Evolutionary conservation across 2,113 vertebrate species (phyloP).

Genomic region (Calypte anna): DNA sequence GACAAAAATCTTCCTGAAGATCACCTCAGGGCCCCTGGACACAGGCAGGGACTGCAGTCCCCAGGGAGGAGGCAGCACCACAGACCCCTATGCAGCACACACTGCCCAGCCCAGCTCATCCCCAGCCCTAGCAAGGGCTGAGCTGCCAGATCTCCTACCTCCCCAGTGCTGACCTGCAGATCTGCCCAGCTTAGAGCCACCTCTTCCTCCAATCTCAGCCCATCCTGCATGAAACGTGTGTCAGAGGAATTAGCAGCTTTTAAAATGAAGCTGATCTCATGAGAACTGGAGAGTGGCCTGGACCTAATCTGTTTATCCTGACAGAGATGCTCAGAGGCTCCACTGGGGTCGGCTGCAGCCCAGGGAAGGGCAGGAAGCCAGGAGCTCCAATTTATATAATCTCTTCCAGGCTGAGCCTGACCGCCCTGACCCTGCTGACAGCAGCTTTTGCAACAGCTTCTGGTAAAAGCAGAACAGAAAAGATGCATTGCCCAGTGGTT

Average conservation of each 20-base stretch:
- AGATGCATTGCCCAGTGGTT: not conserved
- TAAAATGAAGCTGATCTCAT: constrained; percentile 70
- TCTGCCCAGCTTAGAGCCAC: not conserved
- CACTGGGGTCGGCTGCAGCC: fast-evolving
- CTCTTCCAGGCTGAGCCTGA: constrained; percentile 1
- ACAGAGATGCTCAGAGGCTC: not conserved
- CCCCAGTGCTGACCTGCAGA: constrained; percentile 51
- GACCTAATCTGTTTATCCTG: constrained; percentile 70
- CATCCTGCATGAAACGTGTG: not conserved
- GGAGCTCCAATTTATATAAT: constrained; percentile 29
- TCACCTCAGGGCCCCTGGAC: not conserved
- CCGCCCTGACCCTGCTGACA: constrained; percentile 43
- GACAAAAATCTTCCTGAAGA: not conserved
- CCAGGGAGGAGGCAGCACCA: not conserved
- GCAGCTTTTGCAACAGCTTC: constrained; percentile 19
- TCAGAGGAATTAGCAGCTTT: constrained; percentile 47
- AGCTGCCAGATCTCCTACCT: not conserved
- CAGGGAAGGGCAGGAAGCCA: not conserved
- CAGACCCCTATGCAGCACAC: too few species aligned
- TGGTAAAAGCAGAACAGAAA: not conserved
- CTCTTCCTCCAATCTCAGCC: not conserved
- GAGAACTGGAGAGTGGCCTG: constrained; percentile 65
- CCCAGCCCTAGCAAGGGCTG: not conserved
- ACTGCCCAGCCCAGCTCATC: not conserved
- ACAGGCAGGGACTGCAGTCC: not conserved